Evolutionary conservation across 1,140 invertebrate species (phyloP).

Genomic region (Drosophila kohkoa): DNA sequence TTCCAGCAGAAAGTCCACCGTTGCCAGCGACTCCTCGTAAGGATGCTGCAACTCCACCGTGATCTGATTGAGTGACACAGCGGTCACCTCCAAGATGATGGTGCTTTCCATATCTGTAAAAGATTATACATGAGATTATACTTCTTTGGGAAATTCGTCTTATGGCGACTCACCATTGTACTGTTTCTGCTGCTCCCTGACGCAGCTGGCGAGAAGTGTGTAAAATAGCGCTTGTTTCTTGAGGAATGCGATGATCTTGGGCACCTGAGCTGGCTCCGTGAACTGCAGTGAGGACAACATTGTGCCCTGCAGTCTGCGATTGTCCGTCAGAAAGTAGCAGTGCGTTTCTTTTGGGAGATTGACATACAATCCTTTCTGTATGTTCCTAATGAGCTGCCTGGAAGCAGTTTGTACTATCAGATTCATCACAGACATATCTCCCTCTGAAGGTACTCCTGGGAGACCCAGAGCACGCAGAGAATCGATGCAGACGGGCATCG

Average conservation of each 20-base stretch:
- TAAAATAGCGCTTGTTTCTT: slow-evolving; percentile 97
- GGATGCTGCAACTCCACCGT: slow-evolving; percentile 97
- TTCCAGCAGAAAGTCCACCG: slow-evolving; percentile 94
- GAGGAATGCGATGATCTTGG: slow-evolving; percentile 93
- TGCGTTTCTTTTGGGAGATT: slow-evolving; percentile 96
- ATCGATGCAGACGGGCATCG: slow-evolving; percentile 90
- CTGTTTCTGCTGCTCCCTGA: slow-evolving; percentile 91
- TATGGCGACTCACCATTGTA: slow-evolving; percentile 85
- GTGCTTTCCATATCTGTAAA: slow-evolving; percentile 90
- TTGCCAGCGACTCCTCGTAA: slow-evolving; percentile 95
- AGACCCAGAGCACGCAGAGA: slow-evolving; percentile 51
- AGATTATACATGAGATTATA: too few species aligned
- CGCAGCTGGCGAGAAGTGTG: slow-evolving; percentile 93
- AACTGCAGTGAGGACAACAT: slow-evolving; percentile 94
- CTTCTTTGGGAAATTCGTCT: too few species aligned
- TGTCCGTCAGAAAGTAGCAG: slow-evolving; percentile 96
- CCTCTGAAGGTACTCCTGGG: slow-evolving; percentile 26
- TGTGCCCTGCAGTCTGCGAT: slow-evolving; percentile 90
- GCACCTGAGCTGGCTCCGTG: slow-evolving; percentile 97
- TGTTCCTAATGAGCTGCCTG: slow-evolving; percentile 58
- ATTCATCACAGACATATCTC: slow-evolving; percentile 63
- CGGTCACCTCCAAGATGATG: slow-evolving; percentile 96
- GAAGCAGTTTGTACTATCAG: slow-evolving; percentile 73
- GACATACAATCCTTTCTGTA: slow-evolving; percentile 86
- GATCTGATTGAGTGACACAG: slow-evolving; percentile 94